phyloP scores from a whole-genome alignment of 2,797 vertebrate genomes.

The Typhlichthys eigenmanni region DNA sequence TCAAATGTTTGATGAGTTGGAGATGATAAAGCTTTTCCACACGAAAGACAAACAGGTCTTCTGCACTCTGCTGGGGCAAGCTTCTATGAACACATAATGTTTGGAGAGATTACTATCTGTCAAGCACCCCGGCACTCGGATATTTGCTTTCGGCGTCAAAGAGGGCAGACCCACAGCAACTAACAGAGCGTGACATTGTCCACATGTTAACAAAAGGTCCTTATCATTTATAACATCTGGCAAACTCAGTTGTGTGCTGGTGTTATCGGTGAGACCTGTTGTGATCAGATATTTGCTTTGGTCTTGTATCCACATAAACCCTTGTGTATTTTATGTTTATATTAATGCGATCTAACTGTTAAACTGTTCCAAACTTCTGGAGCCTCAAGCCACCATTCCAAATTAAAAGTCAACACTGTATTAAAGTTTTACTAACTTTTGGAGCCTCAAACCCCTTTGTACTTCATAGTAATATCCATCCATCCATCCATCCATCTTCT shows the following conservation, averaged over 20 bases:
- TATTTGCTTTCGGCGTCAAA: slow-evolving; percentile 61
- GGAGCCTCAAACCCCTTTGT: no score
- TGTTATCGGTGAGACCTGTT: slow-evolving; percentile 29
- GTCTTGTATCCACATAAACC: slow-evolving; percentile 36
- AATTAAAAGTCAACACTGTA: no score
- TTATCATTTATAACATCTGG: slow-evolving; percentile 62
- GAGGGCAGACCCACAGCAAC: slow-evolving; percentile 40
- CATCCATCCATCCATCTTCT: no score
- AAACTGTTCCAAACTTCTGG: neutral
- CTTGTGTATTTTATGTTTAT: slow-evolving; percentile 43
- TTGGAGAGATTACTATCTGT: slow-evolving; percentile 60
- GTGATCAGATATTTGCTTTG: slow-evolving; percentile 47
- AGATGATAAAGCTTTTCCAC: slow-evolving; percentile 33
- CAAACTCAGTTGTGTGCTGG: slow-evolving; percentile 30
- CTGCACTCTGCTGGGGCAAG: slow-evolving; percentile 37
- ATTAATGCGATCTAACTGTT: slow-evolving; percentile 21
- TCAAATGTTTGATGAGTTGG: slow-evolving; percentile 4
- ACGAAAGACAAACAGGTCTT: slow-evolving; percentile 17
- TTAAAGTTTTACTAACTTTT: no score
- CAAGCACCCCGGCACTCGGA: slow-evolving; percentile 45
- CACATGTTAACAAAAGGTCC: slow-evolving; percentile 53
- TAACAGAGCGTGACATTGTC: slow-evolving; percentile 60
- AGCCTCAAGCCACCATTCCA: no score
- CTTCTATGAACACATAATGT: slow-evolving; percentile 38
- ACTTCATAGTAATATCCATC: no score